Evolutionary conservation across 2,888 invertebrate genomes (phyloP).

Genomic region (Hyposoter dolosus): DNA sequence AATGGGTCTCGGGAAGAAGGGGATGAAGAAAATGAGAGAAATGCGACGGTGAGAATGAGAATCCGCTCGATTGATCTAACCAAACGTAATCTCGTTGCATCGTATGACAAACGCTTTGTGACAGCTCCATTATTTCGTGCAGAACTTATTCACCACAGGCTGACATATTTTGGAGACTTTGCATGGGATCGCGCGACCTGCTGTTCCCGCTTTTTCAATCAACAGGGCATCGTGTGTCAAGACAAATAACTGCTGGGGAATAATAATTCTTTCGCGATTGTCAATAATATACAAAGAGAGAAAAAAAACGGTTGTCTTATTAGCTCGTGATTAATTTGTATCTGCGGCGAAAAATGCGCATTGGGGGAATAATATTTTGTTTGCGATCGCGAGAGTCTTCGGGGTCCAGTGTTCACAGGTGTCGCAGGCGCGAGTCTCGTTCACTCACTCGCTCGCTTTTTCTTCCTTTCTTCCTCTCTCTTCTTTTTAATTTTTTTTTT

Average conservation of each 20-base stretch:
- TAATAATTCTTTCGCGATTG: conserved; percentile 38
- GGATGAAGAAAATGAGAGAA: conserved; percentile 23
- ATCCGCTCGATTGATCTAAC: conserved; percentile 13
- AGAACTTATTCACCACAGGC: not conserved
- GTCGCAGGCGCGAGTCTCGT: conserved; percentile 59
- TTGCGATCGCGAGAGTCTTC: conserved; percentile 39
- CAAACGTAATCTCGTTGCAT: conserved; percentile 57
- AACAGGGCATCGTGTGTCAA: not conserved
- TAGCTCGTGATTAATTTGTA: conserved; percentile 54
- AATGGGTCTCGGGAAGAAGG: conserved; percentile 36
- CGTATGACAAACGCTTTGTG: conserved; percentile 43
- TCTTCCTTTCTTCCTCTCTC: not conserved
- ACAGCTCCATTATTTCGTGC: conserved; percentile 65
- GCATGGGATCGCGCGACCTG: conserved; percentile 15
- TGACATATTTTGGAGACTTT: not conserved
- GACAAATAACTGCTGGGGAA: not conserved
- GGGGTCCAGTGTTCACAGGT: conserved; percentile 60
- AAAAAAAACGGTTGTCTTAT: not conserved
- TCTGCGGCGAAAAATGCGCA: not conserved
- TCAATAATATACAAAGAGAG: conserved; percentile 30
- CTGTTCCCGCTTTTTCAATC: conserved; percentile 24
- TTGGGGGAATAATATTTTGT: conserved; percentile 45
- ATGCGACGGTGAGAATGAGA: conserved; percentile 39
- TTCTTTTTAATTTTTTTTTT: not conserved
- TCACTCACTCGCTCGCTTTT: conserved; percentile 5